phyloP scores from a whole-genome alignment of 2,113 vertebrate species.

The Synodontis membranacea region DNA sequence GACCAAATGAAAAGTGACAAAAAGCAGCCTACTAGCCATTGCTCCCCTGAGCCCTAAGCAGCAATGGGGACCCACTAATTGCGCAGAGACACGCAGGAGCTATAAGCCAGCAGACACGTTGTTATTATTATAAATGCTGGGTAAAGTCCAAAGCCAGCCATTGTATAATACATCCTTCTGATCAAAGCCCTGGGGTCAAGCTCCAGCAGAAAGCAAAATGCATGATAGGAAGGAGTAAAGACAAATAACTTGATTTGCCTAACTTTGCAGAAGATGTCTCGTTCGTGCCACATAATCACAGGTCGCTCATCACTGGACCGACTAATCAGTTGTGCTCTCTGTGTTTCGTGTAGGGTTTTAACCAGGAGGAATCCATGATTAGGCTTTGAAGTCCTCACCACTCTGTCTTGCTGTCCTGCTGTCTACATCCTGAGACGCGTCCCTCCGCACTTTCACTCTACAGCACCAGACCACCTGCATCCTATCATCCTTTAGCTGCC shows the following conservation, averaged over 20 bases:
- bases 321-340: slow-evolving; percentile 14
- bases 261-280: background rate
- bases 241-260: background rate
- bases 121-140: slow-evolving; percentile 2
- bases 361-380: slow-evolving; percentile 46
- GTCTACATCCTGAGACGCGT: background rate
- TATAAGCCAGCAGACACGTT: slow-evolving; percentile 21
- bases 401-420: background rate
- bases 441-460: background rate
- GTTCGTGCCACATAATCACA: background rate
- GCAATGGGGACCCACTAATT: slow-evolving; percentile 36
- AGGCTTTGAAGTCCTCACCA: slow-evolving; percentile 22
- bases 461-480: background rate
- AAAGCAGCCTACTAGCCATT: slow-evolving; percentile 27
- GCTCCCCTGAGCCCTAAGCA: slow-evolving; percentile 16
- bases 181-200: slow-evolving; percentile 24
- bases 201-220: background rate
- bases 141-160: slow-evolving; percentile 4
- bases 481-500: background rate
- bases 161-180: slow-evolving; percentile 14
- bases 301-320: background rate
- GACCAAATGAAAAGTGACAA: slow-evolving; percentile 46
- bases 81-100: slow-evolving; percentile 32
- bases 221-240: background rate
- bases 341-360: slow-evolving; percentile 46